These are phyloP conservation scores for Ruditapes philippinarum DNA, from an alignment of 1,140 invertebrate species.

Conservation along the genomic window DNA sequence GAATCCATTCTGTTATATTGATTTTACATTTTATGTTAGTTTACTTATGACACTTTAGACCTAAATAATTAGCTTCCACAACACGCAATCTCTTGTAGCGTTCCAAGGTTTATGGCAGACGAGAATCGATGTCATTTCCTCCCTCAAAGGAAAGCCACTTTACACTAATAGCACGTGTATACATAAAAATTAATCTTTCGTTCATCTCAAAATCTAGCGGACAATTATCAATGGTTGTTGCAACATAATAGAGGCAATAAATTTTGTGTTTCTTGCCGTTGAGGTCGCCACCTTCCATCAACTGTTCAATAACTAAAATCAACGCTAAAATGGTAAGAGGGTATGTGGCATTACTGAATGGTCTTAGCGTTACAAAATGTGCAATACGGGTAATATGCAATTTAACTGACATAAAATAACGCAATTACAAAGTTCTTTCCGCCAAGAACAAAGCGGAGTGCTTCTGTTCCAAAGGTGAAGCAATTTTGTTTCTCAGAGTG, in stretches of 20 bases:
- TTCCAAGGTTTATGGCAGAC: not conserved
- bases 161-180: constrained; percentile 45
- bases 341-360: too few species aligned
- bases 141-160: constrained; percentile 47
- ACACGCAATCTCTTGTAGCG: constrained; percentile 8
- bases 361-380: too few species aligned
- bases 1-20: not conserved
- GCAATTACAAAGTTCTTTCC: too few species aligned
- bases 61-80: constrained; percentile 15
- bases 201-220: constrained; percentile 32
- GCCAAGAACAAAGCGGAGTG: too few species aligned
- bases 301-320: not conserved
- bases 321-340: too few species aligned
- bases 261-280: not conserved
- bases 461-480: too few species aligned
- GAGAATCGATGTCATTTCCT: constrained; percentile 38
- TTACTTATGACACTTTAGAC: constrained; percentile 34
- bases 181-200: constrained; percentile 54
- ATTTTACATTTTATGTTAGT: constrained; percentile 13
- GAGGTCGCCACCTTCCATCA: not conserved
- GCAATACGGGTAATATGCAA: too few species aligned
- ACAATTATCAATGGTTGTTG: constrained; percentile 15
- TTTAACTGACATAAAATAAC: too few species aligned
- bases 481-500: too few species aligned
- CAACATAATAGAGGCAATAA: constrained; percentile 24